These are phyloP conservation scores for Elanoides forficatus DNA, from an alignment of 2,113 vertebrate species.

Conservation along the genomic window DNA sequence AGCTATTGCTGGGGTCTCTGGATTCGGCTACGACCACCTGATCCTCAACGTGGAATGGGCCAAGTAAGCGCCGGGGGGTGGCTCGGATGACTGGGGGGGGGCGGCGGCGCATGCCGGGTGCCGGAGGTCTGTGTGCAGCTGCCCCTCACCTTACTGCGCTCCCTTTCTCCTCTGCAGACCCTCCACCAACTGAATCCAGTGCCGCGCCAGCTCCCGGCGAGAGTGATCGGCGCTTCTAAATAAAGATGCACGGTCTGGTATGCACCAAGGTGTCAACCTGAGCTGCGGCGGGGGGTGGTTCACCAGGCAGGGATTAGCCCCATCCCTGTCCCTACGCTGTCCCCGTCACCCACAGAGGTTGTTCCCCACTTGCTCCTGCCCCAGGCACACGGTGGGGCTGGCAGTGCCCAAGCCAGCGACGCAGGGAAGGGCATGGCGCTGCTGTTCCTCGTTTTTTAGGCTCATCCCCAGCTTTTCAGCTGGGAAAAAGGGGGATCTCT, in stretches of 20 bases:
- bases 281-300: fast-evolving
- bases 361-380: fast-evolving
- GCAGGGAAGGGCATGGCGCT: fast-evolving
- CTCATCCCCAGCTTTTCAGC: not conserved
- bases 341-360: not conserved
- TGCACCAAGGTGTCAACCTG: not conserved
- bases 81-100: not conserved
- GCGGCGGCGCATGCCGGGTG: fast-evolving
- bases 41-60: conserved; percentile 98
- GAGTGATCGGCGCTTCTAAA: not conserved
- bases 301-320: not conserved
- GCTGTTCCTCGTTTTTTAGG: fast-evolving
- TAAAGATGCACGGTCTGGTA: not conserved
- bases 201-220: fast-evolving
- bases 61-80: conserved; percentile 78
- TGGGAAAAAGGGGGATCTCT: fast-evolving
- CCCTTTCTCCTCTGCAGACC: conserved; percentile 27
- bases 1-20: conserved; percentile 90
- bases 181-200: conserved; percentile 66
- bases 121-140: fast-evolving
- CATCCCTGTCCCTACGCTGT: not conserved
- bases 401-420: fast-evolving
- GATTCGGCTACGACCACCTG: conserved; percentile 94
- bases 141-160: not conserved
- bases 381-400: not conserved